These are phyloP conservation scores for Andrena praecox DNA, from an alignment of 2,888 invertebrate genomes.

Conservation along the genomic window DNA sequence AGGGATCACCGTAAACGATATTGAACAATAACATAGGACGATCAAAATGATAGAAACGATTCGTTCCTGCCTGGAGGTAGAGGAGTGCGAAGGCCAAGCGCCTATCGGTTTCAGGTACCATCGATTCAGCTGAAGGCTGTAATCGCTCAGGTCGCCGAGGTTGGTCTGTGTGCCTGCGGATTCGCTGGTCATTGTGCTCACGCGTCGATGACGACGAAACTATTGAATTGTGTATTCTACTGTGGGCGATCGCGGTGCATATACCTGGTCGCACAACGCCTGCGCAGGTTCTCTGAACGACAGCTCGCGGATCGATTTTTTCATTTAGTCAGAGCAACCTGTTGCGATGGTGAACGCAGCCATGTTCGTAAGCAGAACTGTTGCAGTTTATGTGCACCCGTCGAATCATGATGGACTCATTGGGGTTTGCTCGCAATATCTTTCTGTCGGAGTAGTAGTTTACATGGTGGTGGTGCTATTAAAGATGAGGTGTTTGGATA, in stretches of 20 bases:
- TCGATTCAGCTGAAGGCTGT: slow-evolving; percentile 64
- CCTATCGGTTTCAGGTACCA: slow-evolving; percentile 66
- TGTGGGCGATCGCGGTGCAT: background rate
- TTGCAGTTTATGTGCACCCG: no score
- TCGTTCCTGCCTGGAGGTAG: slow-evolving; percentile 19
- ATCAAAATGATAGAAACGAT: slow-evolving; percentile 22
- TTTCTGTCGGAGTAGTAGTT: no score
- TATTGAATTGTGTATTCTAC: slow-evolving; percentile 12
- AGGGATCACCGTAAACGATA: slow-evolving; percentile 68
- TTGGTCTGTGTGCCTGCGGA: no score
- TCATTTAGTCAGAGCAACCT: background rate
- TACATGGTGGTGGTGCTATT: no score
- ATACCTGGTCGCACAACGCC: background rate
- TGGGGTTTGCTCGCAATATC: no score
- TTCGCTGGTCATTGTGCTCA: background rate
- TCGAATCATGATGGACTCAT: no score
- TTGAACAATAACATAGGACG: slow-evolving; percentile 45
- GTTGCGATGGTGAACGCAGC: background rate
- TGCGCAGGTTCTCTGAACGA: background rate
- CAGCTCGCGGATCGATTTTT: background rate
- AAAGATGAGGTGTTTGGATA: no score
- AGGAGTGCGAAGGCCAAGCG: slow-evolving; percentile 58
- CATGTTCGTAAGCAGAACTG: background rate
- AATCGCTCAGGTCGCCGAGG: slow-evolving; percentile 32
- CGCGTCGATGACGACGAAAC: background rate